These are phyloP conservation scores for Drosophila setifemur DNA, from an alignment of 1,140 invertebrate genomes.

Conservation along the genomic window DNA sequence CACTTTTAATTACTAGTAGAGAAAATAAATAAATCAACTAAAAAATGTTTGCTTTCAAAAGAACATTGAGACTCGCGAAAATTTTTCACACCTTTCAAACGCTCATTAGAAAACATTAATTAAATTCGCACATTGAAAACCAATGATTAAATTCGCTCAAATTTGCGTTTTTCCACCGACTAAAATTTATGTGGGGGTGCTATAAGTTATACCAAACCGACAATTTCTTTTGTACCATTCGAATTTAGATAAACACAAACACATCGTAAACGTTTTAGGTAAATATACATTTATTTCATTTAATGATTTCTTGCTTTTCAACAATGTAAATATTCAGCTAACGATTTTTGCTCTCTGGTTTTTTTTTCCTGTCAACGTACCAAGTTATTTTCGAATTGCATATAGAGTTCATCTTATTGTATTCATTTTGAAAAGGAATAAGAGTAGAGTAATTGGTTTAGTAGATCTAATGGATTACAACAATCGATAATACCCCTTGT, in stretches of 20 bases:
- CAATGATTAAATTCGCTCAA: too few species aligned
- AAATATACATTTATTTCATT: conserved; percentile 81
- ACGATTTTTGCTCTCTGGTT: conserved; percentile 48
- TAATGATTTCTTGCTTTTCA: conserved; percentile 68
- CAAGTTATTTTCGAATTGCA: conserved; percentile 54
- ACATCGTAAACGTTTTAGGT: conserved; percentile 31
- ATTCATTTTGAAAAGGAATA: conserved; percentile 40
- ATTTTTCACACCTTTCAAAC: too few species aligned
- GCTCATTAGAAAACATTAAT: too few species aligned
- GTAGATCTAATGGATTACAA: conserved; percentile 61
- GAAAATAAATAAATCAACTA: too few species aligned
- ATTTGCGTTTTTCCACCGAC: too few species aligned
- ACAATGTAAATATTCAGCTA: conserved; percentile 80
- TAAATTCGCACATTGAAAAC: too few species aligned
- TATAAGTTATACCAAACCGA: too few species aligned
- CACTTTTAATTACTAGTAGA: too few species aligned
- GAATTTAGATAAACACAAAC: background rate
- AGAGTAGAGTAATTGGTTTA: conserved; percentile 57
- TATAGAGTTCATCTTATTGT: conserved; percentile 42
- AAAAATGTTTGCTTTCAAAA: too few species aligned
- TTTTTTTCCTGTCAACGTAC: conserved; percentile 30
- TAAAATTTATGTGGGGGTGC: too few species aligned
- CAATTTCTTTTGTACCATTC: too few species aligned
- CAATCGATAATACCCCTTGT: conserved; percentile 34
- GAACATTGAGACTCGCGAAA: too few species aligned